These are phyloP conservation scores for Xiphophorus hellerii DNA, from an alignment of 2,113 vertebrate genomes.

Conservation along the genomic window DNA sequence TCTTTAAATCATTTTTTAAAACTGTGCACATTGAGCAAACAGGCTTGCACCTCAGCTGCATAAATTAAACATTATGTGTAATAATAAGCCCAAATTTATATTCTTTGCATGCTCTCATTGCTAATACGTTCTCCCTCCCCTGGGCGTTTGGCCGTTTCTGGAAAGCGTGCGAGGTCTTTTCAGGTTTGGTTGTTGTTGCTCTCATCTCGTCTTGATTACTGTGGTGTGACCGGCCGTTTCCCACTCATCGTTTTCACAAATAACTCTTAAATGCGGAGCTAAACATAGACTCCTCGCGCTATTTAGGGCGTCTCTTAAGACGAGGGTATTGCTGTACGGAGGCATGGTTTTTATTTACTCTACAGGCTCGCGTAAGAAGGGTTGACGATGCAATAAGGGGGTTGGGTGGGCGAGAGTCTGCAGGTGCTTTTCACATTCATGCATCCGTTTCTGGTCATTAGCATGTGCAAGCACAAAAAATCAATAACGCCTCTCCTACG, in stretches of 20 bases:
- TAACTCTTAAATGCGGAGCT: conserved; percentile 45
- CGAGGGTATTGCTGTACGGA: conserved; percentile 15
- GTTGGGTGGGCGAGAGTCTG: background rate
- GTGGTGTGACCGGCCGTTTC: conserved; percentile 48
- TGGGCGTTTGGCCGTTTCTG: conserved; percentile 43
- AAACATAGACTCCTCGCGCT: conserved; percentile 33
- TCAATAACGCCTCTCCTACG: conserved; percentile 4
- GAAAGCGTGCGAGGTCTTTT: conserved; percentile 64
- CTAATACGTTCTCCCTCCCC: conserved; percentile 63
- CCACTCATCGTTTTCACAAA: conserved; percentile 35
- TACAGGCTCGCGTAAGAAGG: conserved; percentile 5
- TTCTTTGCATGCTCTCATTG: conserved; percentile 29
- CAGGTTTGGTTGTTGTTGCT: conserved; percentile 66
- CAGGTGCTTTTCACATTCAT: conserved; percentile 8
- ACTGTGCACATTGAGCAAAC: conserved; percentile 8
- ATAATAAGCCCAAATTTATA: conserved; percentile 40
- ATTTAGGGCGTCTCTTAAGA: background rate
- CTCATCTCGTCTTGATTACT: conserved; percentile 68
- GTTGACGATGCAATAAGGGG: conserved; percentile 12
- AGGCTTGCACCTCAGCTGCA: conserved; percentile 10
- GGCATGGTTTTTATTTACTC: conserved; percentile 40
- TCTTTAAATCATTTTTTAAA: conserved; percentile 4
- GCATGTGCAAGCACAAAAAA: conserved; percentile 5
- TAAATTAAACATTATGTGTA: conserved; percentile 50
- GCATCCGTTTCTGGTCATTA: conserved; percentile 20